Base-by-base conservation (phyloP, 2,888 invertebrate species). In the Erpobdella octoculata region DNA sequence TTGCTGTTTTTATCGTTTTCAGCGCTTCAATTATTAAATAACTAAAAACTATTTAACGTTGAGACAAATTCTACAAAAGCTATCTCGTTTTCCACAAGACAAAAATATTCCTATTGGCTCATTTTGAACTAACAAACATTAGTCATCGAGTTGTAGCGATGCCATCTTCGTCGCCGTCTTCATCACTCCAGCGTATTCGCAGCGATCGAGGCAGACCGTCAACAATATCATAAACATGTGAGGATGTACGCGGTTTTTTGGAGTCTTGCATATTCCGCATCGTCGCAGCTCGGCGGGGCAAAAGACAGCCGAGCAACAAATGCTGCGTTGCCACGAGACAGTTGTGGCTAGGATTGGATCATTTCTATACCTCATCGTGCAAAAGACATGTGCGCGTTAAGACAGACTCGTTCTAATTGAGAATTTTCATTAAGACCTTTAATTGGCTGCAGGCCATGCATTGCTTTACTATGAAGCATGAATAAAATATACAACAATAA, bases 61-160 rank as follows among this genome's bases (percentile, higher is more conserved):
- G n/a, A n/a, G n/a, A n/a, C n/a, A n/a, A n/a, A n/a, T n/a, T n/a
- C n/a, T n/a, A n/a, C n/a, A n/a, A n/a, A n/a, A n/a, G n/a, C n/a
- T n/a, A n/a, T n/a, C n/a, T n/a, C n/a, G n/a, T 28, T 53, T 53
- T 53, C 28, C 21, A 53, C 18, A 25, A 18, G 53, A 21, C 21
- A 53, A 53, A 3, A 53, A 4, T 25, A 53, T 53, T 6, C 8
- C 53, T 8, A 53, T 28, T 53, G 53, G 53, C 53, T 6, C 53
- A 25, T 53, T 28, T 28, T 25, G 53, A 53, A 28, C 53, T 53
- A 28, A 53, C 53, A 28, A 28, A 53, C 53, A 53, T 53, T 53
- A 53, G 53, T 53, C 53, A 53, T 53, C 53, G 53, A 53, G 53
- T 53, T 53, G 53, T 53, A n/a, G n/a, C n/a, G n/a, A n/a, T 53